Evolutionary conservation across 2,797 vertebrate species (phyloP), one percentile per base, ranked within the genome.

Genomic region (Netta rufina): DNA sequence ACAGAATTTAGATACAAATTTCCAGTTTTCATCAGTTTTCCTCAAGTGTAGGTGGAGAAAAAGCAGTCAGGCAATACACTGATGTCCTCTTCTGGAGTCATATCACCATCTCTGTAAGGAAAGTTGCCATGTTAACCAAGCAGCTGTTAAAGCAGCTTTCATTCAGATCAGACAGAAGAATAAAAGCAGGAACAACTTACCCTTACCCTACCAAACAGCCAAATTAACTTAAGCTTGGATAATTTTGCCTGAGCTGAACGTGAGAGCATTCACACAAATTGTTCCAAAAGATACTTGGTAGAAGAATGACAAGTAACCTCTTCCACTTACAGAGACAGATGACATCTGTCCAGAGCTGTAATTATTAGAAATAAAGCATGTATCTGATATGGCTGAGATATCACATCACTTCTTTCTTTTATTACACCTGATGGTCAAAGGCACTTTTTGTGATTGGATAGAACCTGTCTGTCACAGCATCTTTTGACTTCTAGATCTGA

Each of bases 31-130:
- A 49, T n/a, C 2, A 17, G 5, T 65, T 62, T 78, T 88, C 33
- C 38, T 84, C 13, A 30, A 3, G 6, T 2, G 5, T 43, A 70
- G n/a, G 19, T 39, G 36, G 3, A 78, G 87, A 87, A 14, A 76
- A 90, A 62, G 18, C 18, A 43, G 67, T 75, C 36, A 49, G 6
- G 15, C 14, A 13, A 53, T 21, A 65, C 8, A 65, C 4, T 15
- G 10, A 57, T 36, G 18, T 27, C 11, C 9, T 51, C 25, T 43
- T 77, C 13, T 2, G 2, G 8, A 91, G 60, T 1, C 0, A 0
- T 32, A 53, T 12, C 64, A 73, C 18, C 47, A 62, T 14, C 32
- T 69, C 54, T 45, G 8, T 41, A 79, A 81, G 8, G 11, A 14
- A 64, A 28, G 25, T 41, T 51, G 53, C 5, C 3, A 4, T 65